Conservation (phyloP, 2,797 vertebrate genomes). For the Hippoglossus hippoglossus region DNA sequence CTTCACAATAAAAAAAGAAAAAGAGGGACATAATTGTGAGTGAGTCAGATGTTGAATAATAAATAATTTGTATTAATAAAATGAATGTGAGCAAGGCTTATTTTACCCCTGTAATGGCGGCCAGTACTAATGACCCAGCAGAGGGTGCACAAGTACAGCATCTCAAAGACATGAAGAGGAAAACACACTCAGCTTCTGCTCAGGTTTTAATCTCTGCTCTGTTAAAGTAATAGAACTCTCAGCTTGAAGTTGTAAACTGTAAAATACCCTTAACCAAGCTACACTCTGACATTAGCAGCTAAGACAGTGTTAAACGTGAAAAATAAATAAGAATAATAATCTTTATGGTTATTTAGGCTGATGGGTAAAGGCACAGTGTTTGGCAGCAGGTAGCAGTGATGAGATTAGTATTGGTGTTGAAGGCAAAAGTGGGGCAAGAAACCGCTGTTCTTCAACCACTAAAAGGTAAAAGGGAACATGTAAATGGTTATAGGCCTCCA, state of each 20-base stretch:
- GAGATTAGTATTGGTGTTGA: background rate
- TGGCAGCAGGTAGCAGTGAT: background rate
- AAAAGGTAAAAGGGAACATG: slow-evolving; percentile 33
- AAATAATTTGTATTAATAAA: background rate
- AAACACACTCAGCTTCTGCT: background rate
- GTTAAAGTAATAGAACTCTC: background rate
- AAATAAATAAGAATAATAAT: background rate
- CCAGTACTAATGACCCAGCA: slow-evolving; percentile 19
- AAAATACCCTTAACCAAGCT: background rate
- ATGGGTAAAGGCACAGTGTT: background rate
- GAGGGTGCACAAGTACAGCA: slow-evolving; percentile 35
- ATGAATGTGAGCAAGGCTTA: background rate
- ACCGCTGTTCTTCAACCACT: slow-evolving; percentile 21
- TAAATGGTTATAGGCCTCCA: slow-evolving; percentile 38
- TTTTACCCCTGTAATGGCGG: background rate
- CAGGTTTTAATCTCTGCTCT: slow-evolving; percentile 7
- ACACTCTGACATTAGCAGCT: background rate
- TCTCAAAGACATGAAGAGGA: background rate
- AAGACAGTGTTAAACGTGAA: background rate
- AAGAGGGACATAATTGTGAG: background rate
- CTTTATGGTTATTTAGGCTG: background rate
- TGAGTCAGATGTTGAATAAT: background rate
- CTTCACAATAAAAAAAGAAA: too few relatives aligned
- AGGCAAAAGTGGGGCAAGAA: slow-evolving; percentile 18
- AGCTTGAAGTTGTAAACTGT: background rate